Base-by-base conservation (phyloP, 35 echinoderm and acorn worm species). In the Apostichopus japonicus region DNA sequence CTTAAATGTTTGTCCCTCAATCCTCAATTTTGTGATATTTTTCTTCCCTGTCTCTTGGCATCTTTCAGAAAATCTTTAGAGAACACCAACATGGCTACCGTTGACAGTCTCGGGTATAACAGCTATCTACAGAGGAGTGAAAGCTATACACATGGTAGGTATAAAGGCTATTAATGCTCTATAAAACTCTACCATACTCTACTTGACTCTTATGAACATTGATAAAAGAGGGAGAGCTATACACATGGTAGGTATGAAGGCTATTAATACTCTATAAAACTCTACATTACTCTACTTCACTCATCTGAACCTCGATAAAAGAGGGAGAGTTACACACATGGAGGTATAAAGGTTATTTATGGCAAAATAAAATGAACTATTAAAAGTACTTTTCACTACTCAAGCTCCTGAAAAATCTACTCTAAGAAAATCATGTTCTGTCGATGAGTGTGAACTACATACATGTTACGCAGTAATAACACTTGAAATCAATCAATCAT, bases 61-160 rank as follows among this genome's bases (percentile, higher is more conserved):
- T 6, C 57, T 84, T n/a, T 23, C 54, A 84, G 81, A 23, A 84
- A 84, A 24, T 21, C 53, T n/a, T 24, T 59, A 72, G 86, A 72
- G 13, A 75, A 33, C 4, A 24, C 59, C n/a, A 89, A 52, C 8
- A 89, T 89, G 86, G 62, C 86, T 15, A 89, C 86, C 10, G 53
- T 89, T 19, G 86, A 89, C 2, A 89, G 86, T 65, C 14, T 89
- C 22, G 61, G 72, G 56, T 75, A 89, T 23, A 89, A 54, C 0
- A 89, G 61, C 44, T 89, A 89, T 11, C 56, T 84, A 19, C 81
- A 84, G 16, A 17, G 54, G 11, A 84, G 24, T 58, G 81, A 57
- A 21, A 84, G 81, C 19, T 84, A 84, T 61, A 89, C 86, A 89
- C 56, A 89, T 4, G 86, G 86, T 89, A 89, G 63, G 86, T 22